Conservation (phyloP, 2,888 invertebrate species). For the Papilio gigon region DNA sequence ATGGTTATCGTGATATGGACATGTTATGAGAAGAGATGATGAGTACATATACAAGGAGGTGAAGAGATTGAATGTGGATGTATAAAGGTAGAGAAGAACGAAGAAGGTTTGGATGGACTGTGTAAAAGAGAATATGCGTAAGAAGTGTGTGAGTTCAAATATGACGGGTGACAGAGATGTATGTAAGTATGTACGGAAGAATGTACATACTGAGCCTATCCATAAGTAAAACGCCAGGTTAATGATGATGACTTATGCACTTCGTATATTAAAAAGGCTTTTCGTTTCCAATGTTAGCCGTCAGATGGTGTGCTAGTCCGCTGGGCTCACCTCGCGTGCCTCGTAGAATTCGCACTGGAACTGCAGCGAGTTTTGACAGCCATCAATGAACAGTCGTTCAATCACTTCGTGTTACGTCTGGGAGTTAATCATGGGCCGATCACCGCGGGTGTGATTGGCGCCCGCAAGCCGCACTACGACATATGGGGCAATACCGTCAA, state of each 20-base stretch:
- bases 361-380: slow-evolving; percentile 94
- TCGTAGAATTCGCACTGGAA: slow-evolving; percentile 95
- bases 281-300: slow-evolving; percentile 72
- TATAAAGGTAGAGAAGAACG: too few species aligned
- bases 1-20: too few species aligned
- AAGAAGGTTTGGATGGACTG: too few species aligned
- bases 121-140: too few species aligned
- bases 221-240: too few species aligned
- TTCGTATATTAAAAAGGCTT: neutral
- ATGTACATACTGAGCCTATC: too few species aligned
- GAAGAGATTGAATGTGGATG: too few species aligned
- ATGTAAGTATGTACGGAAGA: too few species aligned
- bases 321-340: slow-evolving; percentile 91
- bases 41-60: too few species aligned
- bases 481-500: slow-evolving; percentile 99
- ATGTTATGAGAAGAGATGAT: too few species aligned
- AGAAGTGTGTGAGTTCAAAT: too few species aligned
- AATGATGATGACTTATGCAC: neutral
- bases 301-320: slow-evolving; percentile 88
- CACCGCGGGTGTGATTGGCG: slow-evolving; percentile 97
- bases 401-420: slow-evolving; percentile 96
- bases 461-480: slow-evolving; percentile 97
- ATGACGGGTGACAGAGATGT: too few species aligned
- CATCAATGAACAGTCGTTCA: slow-evolving; percentile 97
- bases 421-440: slow-evolving; percentile 98